A percentile compares a stretch with the other conserved stretches of the same genome.
These are phyloP conservation scores for Corydoras sp. DNA, from an alignment of 2,113 vertebrate genomes.

Conservation along the genomic window DNA sequence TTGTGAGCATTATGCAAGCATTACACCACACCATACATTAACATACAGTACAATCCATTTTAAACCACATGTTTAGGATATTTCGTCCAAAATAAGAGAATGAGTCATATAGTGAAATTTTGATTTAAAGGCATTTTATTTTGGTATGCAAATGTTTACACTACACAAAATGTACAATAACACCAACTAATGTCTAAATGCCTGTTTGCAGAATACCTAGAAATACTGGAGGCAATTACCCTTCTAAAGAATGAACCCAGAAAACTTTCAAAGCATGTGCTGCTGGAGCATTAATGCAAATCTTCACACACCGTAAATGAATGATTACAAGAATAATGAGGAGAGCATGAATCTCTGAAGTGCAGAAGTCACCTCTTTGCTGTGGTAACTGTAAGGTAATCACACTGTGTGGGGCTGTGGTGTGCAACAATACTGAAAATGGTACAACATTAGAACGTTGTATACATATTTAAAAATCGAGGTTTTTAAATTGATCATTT, in stretches of 20 bases:
- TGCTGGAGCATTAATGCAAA: conserved; percentile 9
- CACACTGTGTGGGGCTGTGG: too few species aligned
- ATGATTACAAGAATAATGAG: not conserved
- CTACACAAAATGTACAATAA: conserved; percentile 43
- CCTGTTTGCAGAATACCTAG: conserved; percentile 8
- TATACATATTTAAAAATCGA: too few species aligned
- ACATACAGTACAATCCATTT: not conserved
- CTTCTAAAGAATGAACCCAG: conserved; percentile 12
- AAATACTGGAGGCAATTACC: not conserved
- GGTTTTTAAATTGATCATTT: too few species aligned
- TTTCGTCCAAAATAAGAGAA: too few species aligned
- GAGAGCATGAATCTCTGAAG: not conserved
- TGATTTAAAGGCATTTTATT: conserved; percentile 41
- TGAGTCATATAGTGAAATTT: not conserved
- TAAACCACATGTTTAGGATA: too few species aligned
- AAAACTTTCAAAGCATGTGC: conserved; percentile 7
- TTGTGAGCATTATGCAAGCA: not conserved
- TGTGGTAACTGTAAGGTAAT: not conserved
- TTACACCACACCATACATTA: not conserved
- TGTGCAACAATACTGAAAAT: too few species aligned
- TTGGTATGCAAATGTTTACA: conserved; percentile 42
- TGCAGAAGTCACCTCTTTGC: not conserved
- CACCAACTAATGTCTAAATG: conserved; percentile 28
- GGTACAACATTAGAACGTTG: too few species aligned
- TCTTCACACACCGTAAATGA: not conserved